Percentiles rank a stretch among this genome's conserved stretches.
Conservation (phyloP, 2,888 invertebrate genomes). For the Synanthedon myopaeformis region DNA sequence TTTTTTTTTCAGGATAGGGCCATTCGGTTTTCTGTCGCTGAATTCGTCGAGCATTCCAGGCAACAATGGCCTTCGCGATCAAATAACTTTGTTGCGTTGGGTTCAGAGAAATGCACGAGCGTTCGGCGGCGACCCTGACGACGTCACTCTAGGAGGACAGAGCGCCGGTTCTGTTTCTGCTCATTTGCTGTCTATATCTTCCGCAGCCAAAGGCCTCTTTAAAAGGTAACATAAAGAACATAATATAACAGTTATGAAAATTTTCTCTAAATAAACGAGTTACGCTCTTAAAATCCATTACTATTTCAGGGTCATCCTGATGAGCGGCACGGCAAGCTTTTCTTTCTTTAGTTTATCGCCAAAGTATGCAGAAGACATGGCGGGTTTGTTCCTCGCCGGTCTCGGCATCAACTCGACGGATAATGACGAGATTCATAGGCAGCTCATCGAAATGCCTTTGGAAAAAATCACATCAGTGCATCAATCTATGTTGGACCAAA, state of each 20-base stretch:
- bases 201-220: constrained; percentile 40
- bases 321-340: constrained; percentile 43
- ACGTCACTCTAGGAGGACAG: constrained; percentile 53
- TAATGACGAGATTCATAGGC: constrained; percentile 30
- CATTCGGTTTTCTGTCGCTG: constrained; percentile 55
- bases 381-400: constrained; percentile 31
- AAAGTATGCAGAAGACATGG: constrained; percentile 24
- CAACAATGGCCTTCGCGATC: constrained; percentile 58
- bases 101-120: constrained; percentile 37
- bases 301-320: constrained; percentile 39
- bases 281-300: not conserved
- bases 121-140: constrained; percentile 51
- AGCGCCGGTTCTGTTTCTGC: constrained; percentile 47
- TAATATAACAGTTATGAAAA: not conserved
- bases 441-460: constrained; percentile 31
- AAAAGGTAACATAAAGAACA: constrained; percentile 23
- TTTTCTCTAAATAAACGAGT: not conserved
- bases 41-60: constrained; percentile 44
- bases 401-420: constrained; percentile 51
- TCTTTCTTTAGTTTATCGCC: constrained; percentile 39
- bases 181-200: constrained; percentile 41
- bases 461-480: constrained; percentile 38
- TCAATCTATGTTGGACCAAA: constrained; percentile 23
- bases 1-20: constrained; percentile 38
- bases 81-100: constrained; percentile 50